Percentiles rank a stretch among this genome's conserved stretches.
Conservation (phyloP, 2,113 vertebrate species). For the Zosterops pallidus region DNA sequence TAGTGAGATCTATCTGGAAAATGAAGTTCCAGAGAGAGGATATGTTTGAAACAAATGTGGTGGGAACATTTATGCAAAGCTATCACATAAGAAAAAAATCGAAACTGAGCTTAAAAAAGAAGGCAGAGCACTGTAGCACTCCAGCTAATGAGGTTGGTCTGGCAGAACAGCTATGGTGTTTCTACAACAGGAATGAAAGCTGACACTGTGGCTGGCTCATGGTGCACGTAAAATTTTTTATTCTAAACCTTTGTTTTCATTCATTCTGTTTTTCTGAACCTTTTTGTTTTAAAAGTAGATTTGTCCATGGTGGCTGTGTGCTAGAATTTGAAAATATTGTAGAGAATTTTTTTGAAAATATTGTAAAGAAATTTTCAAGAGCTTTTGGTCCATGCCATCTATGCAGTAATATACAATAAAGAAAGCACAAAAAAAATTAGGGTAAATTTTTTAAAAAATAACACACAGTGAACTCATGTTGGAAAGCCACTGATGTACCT, state of each 20-base stretch:
- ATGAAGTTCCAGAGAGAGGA: not conserved
- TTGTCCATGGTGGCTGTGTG: not conserved
- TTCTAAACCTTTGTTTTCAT: not conserved
- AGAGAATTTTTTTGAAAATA: not conserved
- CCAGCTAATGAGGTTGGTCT: not conserved
- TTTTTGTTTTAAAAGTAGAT: not conserved
- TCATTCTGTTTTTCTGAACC: not conserved
- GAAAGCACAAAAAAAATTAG: not conserved
- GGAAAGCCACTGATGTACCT: not conserved
- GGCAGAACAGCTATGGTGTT: not conserved
- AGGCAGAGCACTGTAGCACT: not conserved
- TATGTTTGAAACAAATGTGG: not conserved
- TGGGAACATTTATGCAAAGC: not conserved
- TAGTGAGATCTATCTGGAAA: not conserved
- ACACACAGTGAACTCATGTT: not conserved
- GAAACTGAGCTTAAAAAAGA: not conserved
- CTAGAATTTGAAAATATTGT: not conserved
- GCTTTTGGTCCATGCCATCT: not conserved
- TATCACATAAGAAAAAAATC: not conserved
- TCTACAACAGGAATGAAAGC: not conserved
- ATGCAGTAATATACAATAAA: not conserved
- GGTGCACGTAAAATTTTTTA: not conserved
- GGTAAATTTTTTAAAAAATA: not conserved
- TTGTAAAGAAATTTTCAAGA: not conserved
- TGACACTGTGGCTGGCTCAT: not conserved